These are phyloP conservation scores for Choristoneura rosaceana DNA, from an alignment of 2,888 invertebrate genomes.

Conservation along the genomic window DNA sequence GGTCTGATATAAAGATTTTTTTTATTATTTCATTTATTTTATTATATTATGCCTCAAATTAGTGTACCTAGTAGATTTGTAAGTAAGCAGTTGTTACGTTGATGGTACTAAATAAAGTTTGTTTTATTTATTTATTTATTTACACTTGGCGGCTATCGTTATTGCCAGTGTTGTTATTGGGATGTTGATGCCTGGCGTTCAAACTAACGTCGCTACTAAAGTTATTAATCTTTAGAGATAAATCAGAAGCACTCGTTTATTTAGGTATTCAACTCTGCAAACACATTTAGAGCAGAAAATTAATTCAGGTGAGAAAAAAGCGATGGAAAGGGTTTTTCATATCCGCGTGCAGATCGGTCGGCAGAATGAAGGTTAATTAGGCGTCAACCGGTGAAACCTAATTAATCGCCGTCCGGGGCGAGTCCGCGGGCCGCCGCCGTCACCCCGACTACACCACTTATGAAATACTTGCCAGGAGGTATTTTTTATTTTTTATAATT, in stretches of 20 bases:
- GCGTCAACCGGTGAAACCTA: slow-evolving; percentile 61
- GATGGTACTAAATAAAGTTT: too few species aligned
- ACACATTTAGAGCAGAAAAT: slow-evolving; percentile 16
- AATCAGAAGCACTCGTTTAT: slow-evolving; percentile 5
- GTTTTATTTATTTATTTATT: too few species aligned
- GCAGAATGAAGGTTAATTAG: slow-evolving; percentile 61
- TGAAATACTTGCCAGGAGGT: background rate
- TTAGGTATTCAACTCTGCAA: background rate
- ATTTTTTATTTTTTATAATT: too few species aligned
- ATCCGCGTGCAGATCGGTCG: slow-evolving; percentile 48
- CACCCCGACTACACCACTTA: background rate
- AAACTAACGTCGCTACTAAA: background rate
- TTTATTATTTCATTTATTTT: too few species aligned
- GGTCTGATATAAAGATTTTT: too few species aligned
- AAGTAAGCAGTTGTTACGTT: too few species aligned
- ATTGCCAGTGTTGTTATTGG: too few species aligned
- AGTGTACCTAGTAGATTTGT: too few species aligned
- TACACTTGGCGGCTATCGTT: too few species aligned
- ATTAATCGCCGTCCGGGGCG: slow-evolving; percentile 57
- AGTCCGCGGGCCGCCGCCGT: background rate
- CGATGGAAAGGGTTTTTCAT: slow-evolving; percentile 27
- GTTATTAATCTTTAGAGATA: background rate
- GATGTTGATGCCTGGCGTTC: too few species aligned
- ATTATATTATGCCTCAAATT: too few species aligned
- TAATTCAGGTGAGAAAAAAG: slow-evolving; percentile 23